These are phyloP conservation scores for Pitangus sulphuratus DNA, from an alignment of 2,797 vertebrate species.

Conservation along the genomic window DNA sequence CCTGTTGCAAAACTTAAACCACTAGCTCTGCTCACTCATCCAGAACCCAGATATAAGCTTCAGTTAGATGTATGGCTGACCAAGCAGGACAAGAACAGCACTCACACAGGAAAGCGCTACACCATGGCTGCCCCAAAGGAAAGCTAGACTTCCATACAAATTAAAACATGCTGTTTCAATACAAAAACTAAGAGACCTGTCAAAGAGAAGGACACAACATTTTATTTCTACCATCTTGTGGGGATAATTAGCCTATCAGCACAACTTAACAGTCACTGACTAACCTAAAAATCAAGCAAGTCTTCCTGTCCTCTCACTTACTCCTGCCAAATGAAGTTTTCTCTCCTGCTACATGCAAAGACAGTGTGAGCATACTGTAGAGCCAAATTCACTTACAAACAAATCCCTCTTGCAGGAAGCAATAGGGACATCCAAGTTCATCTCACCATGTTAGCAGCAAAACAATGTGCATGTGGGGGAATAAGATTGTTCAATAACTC, in stretches of 20 bases:
- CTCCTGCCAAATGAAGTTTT: not conserved
- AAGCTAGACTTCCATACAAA: not conserved
- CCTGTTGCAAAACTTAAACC: not conserved
- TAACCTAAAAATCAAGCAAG: not conserved
- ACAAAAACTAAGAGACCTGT: not conserved
- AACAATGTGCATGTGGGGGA: accelerated
- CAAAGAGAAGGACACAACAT: not conserved
- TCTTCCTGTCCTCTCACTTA: not conserved
- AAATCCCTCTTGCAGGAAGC: not conserved
- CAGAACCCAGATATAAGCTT: not conserved
- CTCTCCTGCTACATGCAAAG: not conserved
- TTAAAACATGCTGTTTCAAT: not conserved
- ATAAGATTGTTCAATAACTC: not conserved
- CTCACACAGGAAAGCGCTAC: not conserved
- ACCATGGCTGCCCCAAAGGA: not conserved
- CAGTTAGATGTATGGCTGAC: not conserved
- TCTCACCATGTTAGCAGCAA: not conserved
- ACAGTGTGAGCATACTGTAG: accelerated
- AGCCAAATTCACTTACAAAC: not conserved
- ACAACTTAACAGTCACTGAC: not conserved
- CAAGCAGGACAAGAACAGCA: not conserved
- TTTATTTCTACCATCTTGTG: not conserved
- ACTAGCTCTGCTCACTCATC: not conserved
- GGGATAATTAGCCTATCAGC: not conserved
- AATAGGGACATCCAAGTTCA: not conserved